Conservation (phyloP, 1,140 invertebrate species). For the Plectrocnemia conspersa region DNA sequence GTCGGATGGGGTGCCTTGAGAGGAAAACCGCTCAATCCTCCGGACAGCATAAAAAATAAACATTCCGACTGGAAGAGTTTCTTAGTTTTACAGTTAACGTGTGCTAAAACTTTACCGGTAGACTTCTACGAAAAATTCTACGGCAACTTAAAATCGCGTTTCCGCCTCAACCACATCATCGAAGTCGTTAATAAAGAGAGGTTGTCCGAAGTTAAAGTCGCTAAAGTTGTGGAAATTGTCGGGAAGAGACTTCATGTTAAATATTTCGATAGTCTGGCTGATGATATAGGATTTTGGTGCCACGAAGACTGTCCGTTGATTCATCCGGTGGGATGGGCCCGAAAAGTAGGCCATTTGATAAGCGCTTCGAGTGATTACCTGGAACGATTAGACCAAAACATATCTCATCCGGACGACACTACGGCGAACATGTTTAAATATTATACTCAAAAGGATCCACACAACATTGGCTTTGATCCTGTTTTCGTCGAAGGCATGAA, state of each 20-base stretch:
- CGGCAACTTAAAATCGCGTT: slow-evolving; percentile 76
- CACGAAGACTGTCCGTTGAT: slow-evolving; percentile 92
- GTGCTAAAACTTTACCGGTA: slow-evolving; percentile 86
- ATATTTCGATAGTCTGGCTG: slow-evolving; percentile 78
- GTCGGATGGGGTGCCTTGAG: slow-evolving; percentile 96
- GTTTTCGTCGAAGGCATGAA: slow-evolving; percentile 89
- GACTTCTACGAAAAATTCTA: slow-evolving; percentile 87
- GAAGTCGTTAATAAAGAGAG: slow-evolving; percentile 95
- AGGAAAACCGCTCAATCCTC: slow-evolving; percentile 90
- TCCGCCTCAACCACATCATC: slow-evolving; percentile 75
- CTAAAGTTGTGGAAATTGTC: slow-evolving; percentile 82
- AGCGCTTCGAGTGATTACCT: slow-evolving; percentile 75
- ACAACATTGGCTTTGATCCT: slow-evolving; percentile 30
- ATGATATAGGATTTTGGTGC: slow-evolving; percentile 89
- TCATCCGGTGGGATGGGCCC: slow-evolving; percentile 94
- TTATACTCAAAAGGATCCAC: slow-evolving; percentile 45
- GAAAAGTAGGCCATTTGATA: slow-evolving; percentile 77
- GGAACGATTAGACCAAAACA: slow-evolving; percentile 56
- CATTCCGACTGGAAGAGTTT: slow-evolving; percentile 94
- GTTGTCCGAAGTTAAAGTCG: slow-evolving; percentile 86
- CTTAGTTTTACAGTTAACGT: slow-evolving; percentile 82
- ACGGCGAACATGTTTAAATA: slow-evolving; percentile 67
- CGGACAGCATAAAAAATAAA: slow-evolving; percentile 84
- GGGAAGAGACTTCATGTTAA: slow-evolving; percentile 86
- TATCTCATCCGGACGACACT: slow-evolving; percentile 63